A percentile compares a stretch with the other conserved stretches of the same genome.
These are phyloP conservation scores for Gallinago paraguaiae DNA, from an alignment of 2,113 vertebrate species.

Conservation along the genomic window DNA sequence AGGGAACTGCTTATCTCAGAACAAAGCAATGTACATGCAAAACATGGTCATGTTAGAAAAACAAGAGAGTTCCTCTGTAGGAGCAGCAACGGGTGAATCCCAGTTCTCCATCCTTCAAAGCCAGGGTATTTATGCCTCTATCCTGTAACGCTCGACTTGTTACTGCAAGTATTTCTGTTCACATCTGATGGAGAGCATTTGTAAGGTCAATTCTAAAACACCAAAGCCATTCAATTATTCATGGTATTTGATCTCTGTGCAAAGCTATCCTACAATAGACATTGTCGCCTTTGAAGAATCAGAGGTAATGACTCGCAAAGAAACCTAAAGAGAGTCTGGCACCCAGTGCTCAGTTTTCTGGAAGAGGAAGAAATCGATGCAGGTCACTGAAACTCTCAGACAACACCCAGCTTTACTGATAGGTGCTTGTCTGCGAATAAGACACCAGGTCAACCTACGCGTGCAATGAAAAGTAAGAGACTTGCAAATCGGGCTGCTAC, in stretches of 20 bases:
- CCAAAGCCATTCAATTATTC: background rate
- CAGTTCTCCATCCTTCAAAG: background rate
- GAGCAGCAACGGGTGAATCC: background rate
- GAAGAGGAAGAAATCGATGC: background rate
- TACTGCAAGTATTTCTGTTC: no score
- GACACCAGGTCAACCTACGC: fast-evolving
- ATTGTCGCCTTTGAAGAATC: background rate
- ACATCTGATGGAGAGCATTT: background rate
- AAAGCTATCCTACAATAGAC: background rate
- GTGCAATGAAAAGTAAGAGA: background rate
- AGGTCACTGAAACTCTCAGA: background rate
- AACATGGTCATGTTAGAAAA: fast-evolving
- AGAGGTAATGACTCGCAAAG: background rate
- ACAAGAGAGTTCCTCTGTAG: background rate
- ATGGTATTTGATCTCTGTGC: background rate
- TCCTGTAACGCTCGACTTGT: background rate
- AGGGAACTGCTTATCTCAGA: background rate
- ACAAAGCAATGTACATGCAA: fast-evolving
- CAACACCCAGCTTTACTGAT: fast-evolving
- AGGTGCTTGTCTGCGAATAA: background rate
- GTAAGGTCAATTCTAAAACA: background rate
- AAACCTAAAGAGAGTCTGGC: background rate
- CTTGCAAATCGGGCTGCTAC: background rate
- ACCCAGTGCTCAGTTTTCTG: background rate
- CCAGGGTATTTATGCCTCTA: background rate